A percentile compares a stretch with the other conserved stretches of the same genome.
Conservation (phyloP, 2,797 vertebrate species). For the Nothura maculosa region DNA sequence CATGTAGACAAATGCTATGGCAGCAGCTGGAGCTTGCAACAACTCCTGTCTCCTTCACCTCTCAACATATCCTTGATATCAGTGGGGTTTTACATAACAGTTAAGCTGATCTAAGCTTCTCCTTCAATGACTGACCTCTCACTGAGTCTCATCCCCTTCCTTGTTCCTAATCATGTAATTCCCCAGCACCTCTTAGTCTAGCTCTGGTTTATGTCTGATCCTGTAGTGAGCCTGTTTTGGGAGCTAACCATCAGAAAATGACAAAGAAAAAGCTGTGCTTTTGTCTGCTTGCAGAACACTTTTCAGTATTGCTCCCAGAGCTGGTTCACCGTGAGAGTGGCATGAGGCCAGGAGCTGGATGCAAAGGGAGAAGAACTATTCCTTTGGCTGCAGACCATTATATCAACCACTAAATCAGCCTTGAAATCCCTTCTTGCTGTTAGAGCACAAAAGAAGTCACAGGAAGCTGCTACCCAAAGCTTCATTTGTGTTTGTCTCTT, state of each 20-base stretch:
- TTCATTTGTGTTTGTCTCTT: constrained; percentile 9
- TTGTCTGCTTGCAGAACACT: background rate
- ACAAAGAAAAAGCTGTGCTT: background rate
- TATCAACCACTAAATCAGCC: background rate
- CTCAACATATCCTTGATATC: constrained; percentile 3
- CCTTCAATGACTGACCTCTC: background rate
- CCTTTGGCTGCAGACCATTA: background rate
- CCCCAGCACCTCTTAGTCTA: background rate
- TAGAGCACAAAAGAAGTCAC: background rate
- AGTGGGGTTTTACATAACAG: background rate
- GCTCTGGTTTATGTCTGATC: background rate
- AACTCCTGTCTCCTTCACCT: background rate
- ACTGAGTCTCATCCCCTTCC: background rate
- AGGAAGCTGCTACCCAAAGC: background rate
- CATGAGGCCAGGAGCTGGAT: background rate
- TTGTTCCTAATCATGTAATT: background rate
- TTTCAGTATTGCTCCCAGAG: background rate
- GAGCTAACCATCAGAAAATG: background rate
- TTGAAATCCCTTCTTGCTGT: background rate
- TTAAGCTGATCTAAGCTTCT: background rate
- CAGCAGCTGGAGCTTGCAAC: background rate
- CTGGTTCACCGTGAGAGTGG: background rate
- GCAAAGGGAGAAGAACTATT: background rate
- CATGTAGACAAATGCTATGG: background rate
- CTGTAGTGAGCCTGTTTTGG: background rate